Evolutionary conservation across 2,888 invertebrate genomes (phyloP).

Genomic region (Abrostola triplasia): DNA sequence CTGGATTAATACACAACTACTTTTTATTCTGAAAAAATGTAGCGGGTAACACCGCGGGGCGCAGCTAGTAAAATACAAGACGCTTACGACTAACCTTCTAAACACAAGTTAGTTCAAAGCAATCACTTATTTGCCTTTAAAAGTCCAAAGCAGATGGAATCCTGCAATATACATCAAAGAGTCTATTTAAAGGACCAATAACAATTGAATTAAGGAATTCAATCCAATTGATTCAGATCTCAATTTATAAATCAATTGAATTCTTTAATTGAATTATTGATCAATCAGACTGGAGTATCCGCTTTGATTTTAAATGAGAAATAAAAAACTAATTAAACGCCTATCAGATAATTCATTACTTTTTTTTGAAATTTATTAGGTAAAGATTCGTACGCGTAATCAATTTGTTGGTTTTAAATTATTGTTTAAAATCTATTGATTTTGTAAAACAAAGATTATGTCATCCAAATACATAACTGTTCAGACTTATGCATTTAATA

Average conservation of each 20-base stretch:
- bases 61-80: too few species aligned
- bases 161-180: constrained; percentile 34
- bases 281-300: constrained; percentile 58
- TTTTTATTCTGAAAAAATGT: too few species aligned
- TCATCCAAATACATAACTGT: too few species aligned
- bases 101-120: constrained; percentile 6
- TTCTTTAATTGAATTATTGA: constrained; percentile 63
- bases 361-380: constrained; percentile 5
- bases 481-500: too few species aligned
- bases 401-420: background rate
- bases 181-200: constrained; percentile 20
- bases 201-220: constrained; percentile 46
- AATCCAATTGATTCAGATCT: constrained; percentile 37
- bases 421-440: too few species aligned
- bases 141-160: constrained; percentile 38
- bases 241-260: constrained; percentile 54
- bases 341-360: constrained; percentile 41
- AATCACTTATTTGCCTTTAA: constrained; percentile 34
- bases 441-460: too few species aligned
- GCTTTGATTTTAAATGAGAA: constrained; percentile 59
- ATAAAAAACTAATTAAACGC: constrained; percentile 62
- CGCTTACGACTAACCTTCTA: background rate
- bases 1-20: too few species aligned
- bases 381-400: constrained; percentile 8
- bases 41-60: too few species aligned